Evolutionary conservation across 2,113 vertebrate species (phyloP), one percentile per base, ranked within the genome.

Genomic region (Paratilapia polleni): DNA sequence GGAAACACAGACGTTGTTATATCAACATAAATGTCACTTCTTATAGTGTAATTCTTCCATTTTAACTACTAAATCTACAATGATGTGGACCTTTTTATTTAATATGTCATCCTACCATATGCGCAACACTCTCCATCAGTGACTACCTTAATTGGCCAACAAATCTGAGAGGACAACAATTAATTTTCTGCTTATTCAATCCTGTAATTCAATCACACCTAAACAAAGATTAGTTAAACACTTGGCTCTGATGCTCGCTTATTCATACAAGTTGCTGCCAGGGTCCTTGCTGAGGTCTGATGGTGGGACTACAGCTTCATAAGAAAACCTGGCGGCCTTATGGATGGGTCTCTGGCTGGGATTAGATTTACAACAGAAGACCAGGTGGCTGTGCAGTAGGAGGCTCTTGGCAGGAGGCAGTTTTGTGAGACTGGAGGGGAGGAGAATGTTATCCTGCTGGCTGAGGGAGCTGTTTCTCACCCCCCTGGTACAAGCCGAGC

Each of bases 331-430:
- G 78, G 80, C 79, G 17, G 82, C 73, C 88, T 76, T 82, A 85
- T 85, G 87, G 80, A 86, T 34, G 86, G 77, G 79, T 89, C 85
- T 85, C 83, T 85, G 85, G 87, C 78, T 75, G 81, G 85, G 78
- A 92, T 79, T 77, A 80, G 86, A 81, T 34, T 73, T 81, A 90
- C 84, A 86, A 87, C 92, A 88, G 86, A 80, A 80, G 81, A 89
- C 86, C 94, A 95, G 94, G 92, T 94, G 92, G 93, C 84, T 24
- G 78, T 93, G 80, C 91, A 81, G 91, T 87, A 80, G 93, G 91
- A 86, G 83, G 81, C 80, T 91, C 88, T 93, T 95, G 89, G 93
- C 94, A 87, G 80, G 82, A 91, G 84, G 78, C 5, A 12, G 63
- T 58, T 90, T 81, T 83, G 88, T 61, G 79, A 92, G 90, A 92